Conservation (phyloP, 2,888 invertebrate species). For the Brenthis hecate region DNA sequence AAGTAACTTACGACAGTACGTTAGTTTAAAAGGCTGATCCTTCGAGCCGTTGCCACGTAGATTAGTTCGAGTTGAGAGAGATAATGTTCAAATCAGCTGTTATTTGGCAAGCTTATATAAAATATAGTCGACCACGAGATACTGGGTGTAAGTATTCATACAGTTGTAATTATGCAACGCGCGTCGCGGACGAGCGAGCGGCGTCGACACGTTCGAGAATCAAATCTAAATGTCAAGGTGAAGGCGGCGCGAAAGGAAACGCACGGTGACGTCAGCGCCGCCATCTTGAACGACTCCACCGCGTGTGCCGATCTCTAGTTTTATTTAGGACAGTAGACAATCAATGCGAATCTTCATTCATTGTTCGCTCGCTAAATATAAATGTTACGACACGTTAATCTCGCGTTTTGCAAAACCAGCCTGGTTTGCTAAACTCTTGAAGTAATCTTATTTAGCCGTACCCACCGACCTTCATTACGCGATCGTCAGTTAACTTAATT, state of each 20-base stretch:
- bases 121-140: conserved; percentile 19
- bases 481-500: neutral
- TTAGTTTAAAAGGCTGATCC: neutral
- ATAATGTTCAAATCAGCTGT: conserved; percentile 12
- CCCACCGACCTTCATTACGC: neutral
- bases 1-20: conserved; percentile 11
- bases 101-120: conserved; percentile 12
- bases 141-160: conserved; percentile 24
- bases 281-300: conserved; percentile 57
- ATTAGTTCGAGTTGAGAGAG: neutral
- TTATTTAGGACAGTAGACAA: conserved; percentile 56
- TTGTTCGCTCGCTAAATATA: conserved; percentile 41
- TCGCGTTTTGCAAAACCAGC: conserved; percentile 7
- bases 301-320: conserved; percentile 51
- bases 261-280: conserved; percentile 72
- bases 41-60: neutral
- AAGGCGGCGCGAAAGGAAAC: conserved; percentile 76
- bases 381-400: conserved; percentile 21
- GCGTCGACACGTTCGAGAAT: conserved; percentile 68
- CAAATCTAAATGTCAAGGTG: conserved; percentile 77
- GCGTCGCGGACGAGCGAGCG: conserved; percentile 50
- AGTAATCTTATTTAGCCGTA: neutral
- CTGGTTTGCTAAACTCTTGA: conserved; percentile 6
- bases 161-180: conserved; percentile 26
- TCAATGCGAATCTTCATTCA: conserved; percentile 40